Evolutionary conservation across 2,113 vertebrate species (phyloP).

Genomic region (chimpanzee (Pan troglodytes)): NHGRI_mPanTro3-v2.1_pri NC_072404.2:80816501-80817000

Average conservation of each 20-base stretch:
- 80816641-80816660: no score
- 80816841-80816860: background rate
- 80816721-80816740: no score
- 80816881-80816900: background rate
- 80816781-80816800: constrained; percentile 60
- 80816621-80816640: no score
- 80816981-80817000: background rate
- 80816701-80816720: no score
- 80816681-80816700: no score
- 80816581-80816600: no score
- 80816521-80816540: background rate
- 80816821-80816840: constrained; percentile 33
- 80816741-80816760: no score
- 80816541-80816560: background rate
- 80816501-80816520: background rate
- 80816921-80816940: background rate
- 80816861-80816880: background rate
- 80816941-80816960: background rate
- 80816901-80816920: background rate
- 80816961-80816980: background rate
- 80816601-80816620: no score
- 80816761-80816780: background rate
- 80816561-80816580: no score
- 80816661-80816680: no score
- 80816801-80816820: constrained; percentile 29